Base-by-base conservation (phyloP, 1,140 invertebrate genomes). In the Panagrolaimus sp. region DNA sequence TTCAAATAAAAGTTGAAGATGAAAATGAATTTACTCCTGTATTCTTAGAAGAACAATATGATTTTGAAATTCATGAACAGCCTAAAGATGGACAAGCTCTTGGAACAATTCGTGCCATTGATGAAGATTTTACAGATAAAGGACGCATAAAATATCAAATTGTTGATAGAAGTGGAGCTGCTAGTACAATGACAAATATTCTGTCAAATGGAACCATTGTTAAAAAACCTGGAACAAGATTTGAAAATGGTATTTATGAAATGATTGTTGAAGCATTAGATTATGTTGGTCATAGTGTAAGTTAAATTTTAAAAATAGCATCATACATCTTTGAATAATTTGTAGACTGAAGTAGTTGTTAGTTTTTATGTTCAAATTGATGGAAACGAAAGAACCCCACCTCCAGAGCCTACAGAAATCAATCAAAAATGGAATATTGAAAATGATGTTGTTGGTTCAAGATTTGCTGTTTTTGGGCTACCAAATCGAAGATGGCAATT, bases 11-110 rank as follows among this genome's bases (percentile, higher is more conserved):
- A 23, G 63, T 78, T 7, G 63, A 66, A 8, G 72, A 81, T 42
- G 75, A 68, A 9, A 74, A 79, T 53, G 78, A 80, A 38, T 74
- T 69, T 51, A 38, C 43, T 16, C 78, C 78, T 31, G 57, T 67
- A 43, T 76, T 73, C 42, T 31, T 66, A 9, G 45, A 68, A 38
- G 47, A 25, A 27, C 38, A 47, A 20, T 44, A 69, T 42, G 47
- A 47, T 27, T 71, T 78, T 47, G 13, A 65, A n/a, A 27, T 77
- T 23, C 38, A 20, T 27, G n/a, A 57, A 20, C 62, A 48, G 23
- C 20, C 67, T 31, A 44, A 63, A 16, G 57, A 66, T 11, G 76
- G 76, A 38, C 45, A 66, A 13, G 16, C n/a, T 2, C 67, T 78
- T 47, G 76, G 77, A 23, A 63, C 64, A 62, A 45, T 78, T 27